phyloP scores from a whole-genome alignment of 2,888 invertebrate species.

The Petrolisthes manimaculis region DNA sequence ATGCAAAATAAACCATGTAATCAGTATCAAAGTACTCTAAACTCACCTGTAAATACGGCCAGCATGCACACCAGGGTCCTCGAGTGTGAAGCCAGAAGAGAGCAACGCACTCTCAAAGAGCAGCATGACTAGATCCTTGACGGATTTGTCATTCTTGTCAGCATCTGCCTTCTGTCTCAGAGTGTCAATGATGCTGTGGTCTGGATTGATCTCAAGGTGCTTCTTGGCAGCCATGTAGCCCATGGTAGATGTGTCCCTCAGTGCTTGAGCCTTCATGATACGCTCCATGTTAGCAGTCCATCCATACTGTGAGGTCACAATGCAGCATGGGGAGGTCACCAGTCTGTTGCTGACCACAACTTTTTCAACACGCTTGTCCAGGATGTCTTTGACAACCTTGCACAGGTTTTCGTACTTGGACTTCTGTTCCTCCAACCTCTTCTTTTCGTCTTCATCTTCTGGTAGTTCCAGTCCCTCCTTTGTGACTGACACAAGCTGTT shows the following conservation, averaged over 20 bases:
- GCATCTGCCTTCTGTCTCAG: slow-evolving; percentile 91
- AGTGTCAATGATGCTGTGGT: slow-evolving; percentile 93
- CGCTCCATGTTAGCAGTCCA: slow-evolving; percentile 99
- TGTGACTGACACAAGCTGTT: slow-evolving; percentile 94
- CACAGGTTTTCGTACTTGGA: slow-evolving; percentile 81
- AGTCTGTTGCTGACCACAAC: slow-evolving; percentile 96
- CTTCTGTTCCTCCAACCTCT: slow-evolving; percentile 93
- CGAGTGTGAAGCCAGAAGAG: slow-evolving; percentile 95
- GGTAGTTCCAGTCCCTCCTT: slow-evolving; percentile 98
- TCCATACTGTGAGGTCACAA: slow-evolving; percentile 98
- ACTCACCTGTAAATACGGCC: slow-evolving; percentile 83
- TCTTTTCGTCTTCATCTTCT: slow-evolving; percentile 96
- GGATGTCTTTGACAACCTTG: slow-evolving; percentile 93
- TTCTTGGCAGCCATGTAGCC: slow-evolving; percentile 99
- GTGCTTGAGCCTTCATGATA: slow-evolving; percentile 99
- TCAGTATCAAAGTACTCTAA: too few relatives aligned
- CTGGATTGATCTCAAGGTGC: slow-evolving; percentile 97
- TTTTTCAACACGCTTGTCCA: slow-evolving; percentile 98
- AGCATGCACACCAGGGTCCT: slow-evolving; percentile 93
- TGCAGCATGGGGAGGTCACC: slow-evolving; percentile 98
- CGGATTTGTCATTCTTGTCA: slow-evolving; percentile 98
- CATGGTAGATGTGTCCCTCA: slow-evolving; percentile 99
- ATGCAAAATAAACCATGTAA: too few relatives aligned
- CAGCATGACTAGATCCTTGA: slow-evolving; percentile 95
- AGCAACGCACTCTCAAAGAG: slow-evolving; percentile 95